These are phyloP conservation scores for Cotesia chilonis DNA, from an alignment of 1,140 invertebrate genomes.

Conservation along the genomic window DNA sequence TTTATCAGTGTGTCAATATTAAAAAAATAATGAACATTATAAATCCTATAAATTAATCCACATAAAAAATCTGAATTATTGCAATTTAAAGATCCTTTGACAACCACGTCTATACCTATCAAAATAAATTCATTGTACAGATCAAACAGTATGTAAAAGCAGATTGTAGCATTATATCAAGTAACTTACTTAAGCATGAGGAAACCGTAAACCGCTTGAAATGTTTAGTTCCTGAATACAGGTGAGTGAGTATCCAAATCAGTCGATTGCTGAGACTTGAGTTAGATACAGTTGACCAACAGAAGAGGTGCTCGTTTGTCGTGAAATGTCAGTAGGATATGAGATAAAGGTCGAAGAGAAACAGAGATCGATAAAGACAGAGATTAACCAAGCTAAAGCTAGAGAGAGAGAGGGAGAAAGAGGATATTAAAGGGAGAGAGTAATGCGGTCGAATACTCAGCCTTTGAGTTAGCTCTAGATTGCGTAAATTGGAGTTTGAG, in stretches of 20 bases:
- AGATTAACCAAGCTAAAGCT: not conserved
- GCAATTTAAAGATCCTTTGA: not conserved
- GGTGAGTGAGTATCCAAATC: slow-evolving; percentile 7
- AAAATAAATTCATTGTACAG: not conserved
- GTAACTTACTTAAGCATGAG: slow-evolving; percentile 28
- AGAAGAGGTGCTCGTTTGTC: slow-evolving; percentile 31
- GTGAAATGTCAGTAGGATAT: slow-evolving; percentile 23
- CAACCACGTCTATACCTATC: slow-evolving; percentile 11
- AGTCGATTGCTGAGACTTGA: slow-evolving; percentile 24
- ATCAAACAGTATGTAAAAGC: slow-evolving; percentile 15
- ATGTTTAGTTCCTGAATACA: slow-evolving; percentile 20
- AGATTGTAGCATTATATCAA: slow-evolving; percentile 26
- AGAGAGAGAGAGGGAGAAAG: not conserved
- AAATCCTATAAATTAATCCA: no score
- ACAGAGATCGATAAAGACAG: not conserved
- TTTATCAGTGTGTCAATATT: no score
- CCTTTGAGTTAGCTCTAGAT: slow-evolving; percentile 30
- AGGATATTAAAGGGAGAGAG: not conserved
- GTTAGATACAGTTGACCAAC: slow-evolving; percentile 31
- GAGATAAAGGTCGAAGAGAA: not conserved
- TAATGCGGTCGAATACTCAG: slow-evolving; percentile 15
- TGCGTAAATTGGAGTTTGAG: slow-evolving; percentile 42
- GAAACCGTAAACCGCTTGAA: slow-evolving; percentile 17
- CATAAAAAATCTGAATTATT: no score
- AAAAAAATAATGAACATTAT: no score